Evolutionary conservation across 2,113 vertebrate species (phyloP).

Genomic region (Hirundichthys speculiger): DNA sequence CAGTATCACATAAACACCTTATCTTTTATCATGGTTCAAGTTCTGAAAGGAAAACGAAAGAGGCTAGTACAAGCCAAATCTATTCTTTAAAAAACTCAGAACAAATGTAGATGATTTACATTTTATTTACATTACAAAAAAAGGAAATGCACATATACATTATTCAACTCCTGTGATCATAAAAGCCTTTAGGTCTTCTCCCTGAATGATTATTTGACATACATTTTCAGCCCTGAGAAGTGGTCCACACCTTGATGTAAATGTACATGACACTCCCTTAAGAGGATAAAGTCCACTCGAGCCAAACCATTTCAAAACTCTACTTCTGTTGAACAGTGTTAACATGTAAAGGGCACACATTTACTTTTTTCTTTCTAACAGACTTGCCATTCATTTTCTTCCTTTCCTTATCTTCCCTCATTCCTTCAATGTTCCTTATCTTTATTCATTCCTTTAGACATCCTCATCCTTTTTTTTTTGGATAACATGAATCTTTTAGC

Average conservation of each 20-base stretch:
- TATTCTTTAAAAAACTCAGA: slow-evolving; percentile 5
- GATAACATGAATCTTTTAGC: slow-evolving; percentile 7
- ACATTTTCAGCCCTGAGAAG: slow-evolving; percentile 32
- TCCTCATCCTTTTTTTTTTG: neutral
- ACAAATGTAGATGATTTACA: slow-evolving; percentile 13
- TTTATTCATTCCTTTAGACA: slow-evolving; percentile 12
- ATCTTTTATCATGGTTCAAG: slow-evolving; percentile 12
- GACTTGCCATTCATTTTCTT: too few relatives aligned
- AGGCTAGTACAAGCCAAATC: neutral
- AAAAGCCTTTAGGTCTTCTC: neutral
- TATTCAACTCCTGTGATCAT: neutral
- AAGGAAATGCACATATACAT: neutral
- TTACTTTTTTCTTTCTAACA: neutral
- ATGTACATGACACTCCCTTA: slow-evolving; percentile 5
- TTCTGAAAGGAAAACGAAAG: slow-evolving; percentile 3
- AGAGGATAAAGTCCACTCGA: slow-evolving; percentile 29
- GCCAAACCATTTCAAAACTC: neutral
- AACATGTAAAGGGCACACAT: neutral
- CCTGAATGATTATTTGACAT: slow-evolving; percentile 31
- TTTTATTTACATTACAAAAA: slow-evolving; percentile 33
- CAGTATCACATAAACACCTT: slow-evolving; percentile 3
- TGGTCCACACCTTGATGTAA: slow-evolving; percentile 34
- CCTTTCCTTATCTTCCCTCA: neutral
- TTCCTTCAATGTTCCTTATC: slow-evolving; percentile 5
- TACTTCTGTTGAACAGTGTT: neutral